These are phyloP conservation scores for Nowickia ferox DNA, from an alignment of 2,888 invertebrate genomes.

Conservation along the genomic window DNA sequence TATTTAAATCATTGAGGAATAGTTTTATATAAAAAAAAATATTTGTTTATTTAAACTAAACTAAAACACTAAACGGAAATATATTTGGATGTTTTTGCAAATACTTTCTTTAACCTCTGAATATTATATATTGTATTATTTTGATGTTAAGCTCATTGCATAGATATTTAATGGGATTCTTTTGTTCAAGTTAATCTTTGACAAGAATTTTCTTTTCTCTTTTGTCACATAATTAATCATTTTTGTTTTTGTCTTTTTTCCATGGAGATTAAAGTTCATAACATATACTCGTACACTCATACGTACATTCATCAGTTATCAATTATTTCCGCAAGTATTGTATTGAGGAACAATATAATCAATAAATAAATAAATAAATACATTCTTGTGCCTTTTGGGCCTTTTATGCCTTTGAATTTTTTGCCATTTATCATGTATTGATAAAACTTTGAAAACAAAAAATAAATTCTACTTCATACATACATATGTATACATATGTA, in stretches of 20 bases:
- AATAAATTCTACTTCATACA: background rate
- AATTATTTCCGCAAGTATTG: slow-evolving; percentile 58
- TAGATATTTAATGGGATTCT: slow-evolving; percentile 3
- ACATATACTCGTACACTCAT: background rate
- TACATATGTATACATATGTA: background rate
- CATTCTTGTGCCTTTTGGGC: too few species aligned
- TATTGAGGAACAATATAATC: slow-evolving; percentile 61
- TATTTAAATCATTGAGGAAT: too few species aligned
- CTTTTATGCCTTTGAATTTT: slow-evolving; percentile 1
- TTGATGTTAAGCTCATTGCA: background rate
- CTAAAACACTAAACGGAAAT: too few species aligned
- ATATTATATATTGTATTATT: background rate
- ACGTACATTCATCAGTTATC: slow-evolving; percentile 57
- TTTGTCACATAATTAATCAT: slow-evolving; percentile 58
- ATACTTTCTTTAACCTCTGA: background rate
- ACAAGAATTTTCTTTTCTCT: background rate
- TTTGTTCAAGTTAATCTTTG: slow-evolving; percentile 23
- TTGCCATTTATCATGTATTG: slow-evolving; percentile 70
- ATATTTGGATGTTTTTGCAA: background rate
- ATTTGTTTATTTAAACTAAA: too few species aligned
- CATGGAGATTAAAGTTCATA: slow-evolving; percentile 46
- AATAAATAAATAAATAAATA: slow-evolving; percentile 33
- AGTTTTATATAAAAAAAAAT: too few species aligned
- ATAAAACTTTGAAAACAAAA: slow-evolving; percentile 27
- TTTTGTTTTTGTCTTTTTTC: slow-evolving; percentile 12